Percentiles rank a stretch among this genome's conserved stretches.
These are phyloP conservation scores for Cotesia vestalis DNA, from an alignment of 1,140 invertebrate genomes.

Conservation along the genomic window DNA sequence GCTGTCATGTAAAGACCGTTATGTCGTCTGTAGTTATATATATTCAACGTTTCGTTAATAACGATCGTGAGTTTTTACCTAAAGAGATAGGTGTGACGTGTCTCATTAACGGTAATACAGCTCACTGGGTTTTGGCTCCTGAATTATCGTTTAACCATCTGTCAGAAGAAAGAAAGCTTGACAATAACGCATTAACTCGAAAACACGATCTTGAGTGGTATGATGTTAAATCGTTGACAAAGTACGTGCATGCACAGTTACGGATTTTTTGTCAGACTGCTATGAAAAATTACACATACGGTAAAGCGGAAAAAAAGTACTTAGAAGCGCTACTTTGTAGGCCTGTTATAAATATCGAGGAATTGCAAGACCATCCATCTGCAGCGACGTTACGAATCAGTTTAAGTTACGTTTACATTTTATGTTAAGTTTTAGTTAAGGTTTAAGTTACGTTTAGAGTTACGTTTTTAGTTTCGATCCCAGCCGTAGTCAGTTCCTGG, in stretches of 20 bases:
- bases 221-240: not conserved
- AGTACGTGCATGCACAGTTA: not conserved
- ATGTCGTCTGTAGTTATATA: too few species aligned
- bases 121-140: too few species aligned
- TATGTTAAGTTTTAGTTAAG: too few species aligned
- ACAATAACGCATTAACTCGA: not conserved
- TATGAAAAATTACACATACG: not conserved
- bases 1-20: too few species aligned
- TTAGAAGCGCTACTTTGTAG: not conserved
- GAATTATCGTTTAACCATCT: not conserved
- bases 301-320: not conserved
- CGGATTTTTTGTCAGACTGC: not conserved
- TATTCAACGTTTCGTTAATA: too few species aligned
- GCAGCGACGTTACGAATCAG: not conserved
- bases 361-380: not conserved
- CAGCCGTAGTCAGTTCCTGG: too few species aligned
- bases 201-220: constrained; percentile 9
- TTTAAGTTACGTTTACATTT: too few species aligned
- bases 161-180: not conserved
- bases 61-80: too few species aligned
- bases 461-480: too few species aligned
- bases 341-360: not conserved
- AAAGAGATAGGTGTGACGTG: too few species aligned
- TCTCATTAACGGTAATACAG: too few species aligned
- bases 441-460: too few species aligned